Base-by-base conservation (phyloP, 2,797 vertebrate species). In the Sebastes umbrosus region DNA sequence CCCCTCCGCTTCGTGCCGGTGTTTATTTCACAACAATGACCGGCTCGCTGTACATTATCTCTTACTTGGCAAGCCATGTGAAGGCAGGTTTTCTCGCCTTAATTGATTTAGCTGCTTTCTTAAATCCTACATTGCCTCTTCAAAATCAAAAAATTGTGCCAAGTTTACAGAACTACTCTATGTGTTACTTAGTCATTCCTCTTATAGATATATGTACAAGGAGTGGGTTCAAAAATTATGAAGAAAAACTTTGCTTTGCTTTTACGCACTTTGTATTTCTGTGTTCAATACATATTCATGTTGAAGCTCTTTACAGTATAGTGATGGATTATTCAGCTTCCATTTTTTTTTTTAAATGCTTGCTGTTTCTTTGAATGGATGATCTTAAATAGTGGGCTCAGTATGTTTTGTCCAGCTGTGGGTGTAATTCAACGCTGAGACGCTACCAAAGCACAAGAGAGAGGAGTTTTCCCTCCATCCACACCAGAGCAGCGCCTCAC, bases 371-470 rank as follows among this genome's bases (percentile, higher is more conserved):
- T 65, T 65, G 13, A 55, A 73, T 34, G 63, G 13, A 68, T 88
- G 72, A 76, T 63, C 39, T 65, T 54, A 80, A 67, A 80, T 36
- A 12, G 31, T 39, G 8, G 43, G 57, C 31, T 84, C 75, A 52
- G 73, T 46, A 92, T 93, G 79, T 84, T 88, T 86, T 88, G 82
- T 84, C 89, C 92, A 94, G 91, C 84, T 94, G 91, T 90, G 88
- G 85, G 63, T 80, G 89, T 86, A 90, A 93, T 84, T 88, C 71
- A 88, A 84, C 79, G 85, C 90, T 64, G 83, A 74, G 82, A 90
- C 52, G 32, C 79, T 77, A n/a, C 29, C 4, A 24, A 69, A 73
- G 83, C 84, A 81, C 69, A 62, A 80, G 63, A 79, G 74, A 80
- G 18, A 4, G 62, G 79, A 70, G 73, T 66, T 80, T 84, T 82